A percentile compares a stretch with the other conserved stretches of the same genome.
Evolutionary conservation across 2,113 vertebrate genomes (phyloP).

Genomic region (Colaptes auratus): DNA sequence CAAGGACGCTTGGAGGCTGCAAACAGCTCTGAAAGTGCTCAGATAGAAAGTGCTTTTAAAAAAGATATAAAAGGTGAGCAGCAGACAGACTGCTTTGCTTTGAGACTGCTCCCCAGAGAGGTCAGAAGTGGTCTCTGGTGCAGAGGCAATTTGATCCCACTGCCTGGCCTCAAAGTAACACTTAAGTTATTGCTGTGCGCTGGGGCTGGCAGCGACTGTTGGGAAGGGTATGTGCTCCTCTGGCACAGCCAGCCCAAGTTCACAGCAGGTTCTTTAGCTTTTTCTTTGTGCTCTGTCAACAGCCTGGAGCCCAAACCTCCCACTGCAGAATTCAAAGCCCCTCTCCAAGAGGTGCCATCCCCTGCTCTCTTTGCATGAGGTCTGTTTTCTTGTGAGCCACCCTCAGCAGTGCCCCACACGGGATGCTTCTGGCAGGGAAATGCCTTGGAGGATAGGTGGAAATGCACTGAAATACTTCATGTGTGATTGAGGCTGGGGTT

Average conservation of each 20-base stretch:
- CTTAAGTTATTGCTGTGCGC: not conserved
- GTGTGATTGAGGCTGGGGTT: not conserved
- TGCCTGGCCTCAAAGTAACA: not conserved
- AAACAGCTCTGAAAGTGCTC: not conserved
- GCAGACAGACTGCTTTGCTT: not conserved
- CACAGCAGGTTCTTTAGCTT: not conserved
- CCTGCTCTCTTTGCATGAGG: not conserved
- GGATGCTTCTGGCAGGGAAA: not conserved
- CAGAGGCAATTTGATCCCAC: not conserved
- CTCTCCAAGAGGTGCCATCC: not conserved
- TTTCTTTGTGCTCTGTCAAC: not conserved
- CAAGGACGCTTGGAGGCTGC: not conserved
- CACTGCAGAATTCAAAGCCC: not conserved
- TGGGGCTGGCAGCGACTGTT: not conserved
- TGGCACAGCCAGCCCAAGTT: not conserved
- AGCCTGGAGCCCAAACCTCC: not conserved
- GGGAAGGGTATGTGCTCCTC: not conserved
- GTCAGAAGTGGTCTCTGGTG: not conserved
- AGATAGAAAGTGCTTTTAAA: not conserved
- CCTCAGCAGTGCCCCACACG: fast-evolving
- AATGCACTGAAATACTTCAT: not conserved
- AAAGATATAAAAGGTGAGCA: not conserved
- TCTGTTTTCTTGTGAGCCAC: not conserved
- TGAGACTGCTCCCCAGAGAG: not conserved
- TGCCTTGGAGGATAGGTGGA: not conserved